Percentiles rank a stretch among this genome's conserved stretches.
phyloP scores from a whole-genome alignment of 2,113 vertebrate genomes.

The Gymnogyps californianus region DNA sequence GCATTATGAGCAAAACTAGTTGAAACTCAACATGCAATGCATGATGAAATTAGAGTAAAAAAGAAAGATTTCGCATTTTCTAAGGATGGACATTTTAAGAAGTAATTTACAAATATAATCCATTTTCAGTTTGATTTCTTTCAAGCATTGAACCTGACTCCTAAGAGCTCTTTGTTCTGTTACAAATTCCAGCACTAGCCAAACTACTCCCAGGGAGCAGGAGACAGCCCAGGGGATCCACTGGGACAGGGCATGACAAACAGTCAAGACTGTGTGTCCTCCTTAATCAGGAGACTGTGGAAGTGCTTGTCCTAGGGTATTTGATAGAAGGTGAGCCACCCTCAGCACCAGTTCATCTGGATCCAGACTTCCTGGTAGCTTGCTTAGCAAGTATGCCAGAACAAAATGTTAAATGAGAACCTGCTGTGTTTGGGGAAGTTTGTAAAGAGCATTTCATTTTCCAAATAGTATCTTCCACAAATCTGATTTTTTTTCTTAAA shows the following conservation, averaged over 20 bases:
- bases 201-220: accelerated
- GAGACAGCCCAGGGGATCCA: not conserved
- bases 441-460: not conserved
- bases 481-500: not conserved
- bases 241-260: not conserved
- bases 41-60: not conserved
- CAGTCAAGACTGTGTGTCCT: not conserved
- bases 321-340: not conserved
- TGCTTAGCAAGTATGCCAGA: not conserved
- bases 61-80: not conserved
- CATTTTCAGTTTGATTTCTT: not conserved
- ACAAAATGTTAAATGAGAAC: not conserved
- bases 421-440: not conserved
- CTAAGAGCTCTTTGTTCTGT: not conserved
- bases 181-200: not conserved
- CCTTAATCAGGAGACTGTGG: not conserved
- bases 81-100: not conserved
- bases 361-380: not conserved
- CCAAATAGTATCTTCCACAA: not conserved
- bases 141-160: not conserved
- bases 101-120: not conserved
- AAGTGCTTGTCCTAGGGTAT: not conserved
- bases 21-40: not conserved
- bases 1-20: not conserved
- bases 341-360: not conserved